A percentile compares a stretch with the other conserved stretches of the same genome.
These are phyloP conservation scores for Perca fluviatilis DNA, from an alignment of 2,113 vertebrate genomes.

Conservation along the genomic window DNA sequence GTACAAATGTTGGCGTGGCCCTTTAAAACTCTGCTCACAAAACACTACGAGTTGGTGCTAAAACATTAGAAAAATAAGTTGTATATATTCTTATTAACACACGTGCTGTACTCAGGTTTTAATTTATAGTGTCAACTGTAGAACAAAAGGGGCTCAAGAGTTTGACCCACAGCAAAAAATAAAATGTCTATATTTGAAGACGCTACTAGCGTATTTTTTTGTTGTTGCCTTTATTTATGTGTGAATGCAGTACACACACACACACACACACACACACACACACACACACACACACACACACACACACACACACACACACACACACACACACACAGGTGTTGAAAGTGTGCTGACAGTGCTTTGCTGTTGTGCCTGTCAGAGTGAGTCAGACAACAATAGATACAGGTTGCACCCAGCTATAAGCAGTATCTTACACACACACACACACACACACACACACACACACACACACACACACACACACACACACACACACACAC, in stretches of 20 bases:
- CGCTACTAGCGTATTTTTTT: slow-evolving; percentile 21
- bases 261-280: slow-evolving; percentile 19
- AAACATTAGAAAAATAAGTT: slow-evolving; percentile 16
- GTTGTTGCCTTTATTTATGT: background rate
- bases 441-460: slow-evolving; percentile 18
- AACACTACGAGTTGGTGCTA: slow-evolving; percentile 17
- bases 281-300: slow-evolving; percentile 23
- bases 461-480: slow-evolving; percentile 17
- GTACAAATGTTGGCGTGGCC: background rate
- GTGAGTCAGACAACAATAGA: slow-evolving; percentile 65
- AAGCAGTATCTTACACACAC: slow-evolving; percentile 1
- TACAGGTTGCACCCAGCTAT: slow-evolving; percentile 70
- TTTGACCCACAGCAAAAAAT: slow-evolving; percentile 48
- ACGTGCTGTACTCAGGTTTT: slow-evolving; percentile 60
- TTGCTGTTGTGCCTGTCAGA: slow-evolving; percentile 26
- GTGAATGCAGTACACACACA: slow-evolving; percentile 8
- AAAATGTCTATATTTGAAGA: slow-evolving; percentile 55
- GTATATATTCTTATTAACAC: slow-evolving; percentile 40
- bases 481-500: slow-evolving; percentile 22
- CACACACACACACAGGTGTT: slow-evolving; percentile 9
- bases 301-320: slow-evolving; percentile 18
- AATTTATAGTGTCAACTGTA: slow-evolving; percentile 66
- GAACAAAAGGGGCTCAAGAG: slow-evolving; percentile 23
- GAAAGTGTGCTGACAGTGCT: slow-evolving; percentile 52
- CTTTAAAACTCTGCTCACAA: slow-evolving; percentile 3